Evolutionary conservation across 1,140 invertebrate genomes (phyloP), one percentile per base, ranked within the genome.

Genomic region (Vanessa tameamea): DNA sequence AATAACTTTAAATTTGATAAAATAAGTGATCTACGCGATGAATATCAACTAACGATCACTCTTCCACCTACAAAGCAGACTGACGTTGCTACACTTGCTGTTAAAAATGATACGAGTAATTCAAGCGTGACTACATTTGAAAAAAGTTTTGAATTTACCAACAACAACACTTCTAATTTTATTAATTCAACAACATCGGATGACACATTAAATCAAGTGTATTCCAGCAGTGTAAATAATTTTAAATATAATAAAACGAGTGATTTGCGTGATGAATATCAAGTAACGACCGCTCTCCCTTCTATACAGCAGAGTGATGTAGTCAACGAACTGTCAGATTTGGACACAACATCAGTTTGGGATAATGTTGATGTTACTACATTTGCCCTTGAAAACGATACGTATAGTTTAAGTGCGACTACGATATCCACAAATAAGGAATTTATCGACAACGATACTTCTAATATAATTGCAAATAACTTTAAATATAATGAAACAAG

Each of bases 1-100:
- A 59, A 31, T 59, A 31, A 26, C 16, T 13, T 15, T 23, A 12
- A 37, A 26, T 14, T 31, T 23, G 23, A 12, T 55, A 15, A 37
- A 16, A 43, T 26, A 43, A 68, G 43, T 69, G 67, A 69, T 47
- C 14, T 59, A 53, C 51, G 65, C 47, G 37, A 59, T 12, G 87
- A 91, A 79, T 88, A 83, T 80, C 75, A 81, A 50, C 23, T 57
- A 61, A 51, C 73, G 55, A 81, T 80, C 23, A 84, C 82, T 50
- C 26, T 57, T 50, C 64, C 65, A 7, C 7, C 73, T 11, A 64
- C 31, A 43, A 16, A 50, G 65, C 64, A 61, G 43, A 78, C 37
- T 9, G 37, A 43, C 6, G 37, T 9, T 43, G 9, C 8, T 43
- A 43, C 37, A 43, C 9, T 43, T 43, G 37, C 9, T 5, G 7